phyloP scores from a whole-genome alignment of 1,140 invertebrate genomes.

The Diuraphis noxia region DNA sequence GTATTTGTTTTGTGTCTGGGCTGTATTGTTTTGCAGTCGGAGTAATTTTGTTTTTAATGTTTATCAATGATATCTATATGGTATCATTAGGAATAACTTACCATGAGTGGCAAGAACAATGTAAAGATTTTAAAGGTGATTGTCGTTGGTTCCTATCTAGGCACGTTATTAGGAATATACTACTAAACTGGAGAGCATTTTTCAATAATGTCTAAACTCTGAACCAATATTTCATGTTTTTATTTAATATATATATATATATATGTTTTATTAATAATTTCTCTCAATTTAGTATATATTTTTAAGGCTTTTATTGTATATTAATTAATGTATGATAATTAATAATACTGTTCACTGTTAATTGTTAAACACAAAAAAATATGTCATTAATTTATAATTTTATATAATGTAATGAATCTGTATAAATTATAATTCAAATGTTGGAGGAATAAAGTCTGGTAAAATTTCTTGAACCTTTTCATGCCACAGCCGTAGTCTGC shows the following conservation, averaged over 20 bases:
- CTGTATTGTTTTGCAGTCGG: slow-evolving; percentile 57
- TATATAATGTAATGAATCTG: not conserved
- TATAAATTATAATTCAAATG: not conserved
- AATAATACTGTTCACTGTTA: not conserved
- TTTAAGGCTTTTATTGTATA: not conserved
- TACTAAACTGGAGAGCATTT: slow-evolving; percentile 39
- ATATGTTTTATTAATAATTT: not conserved
- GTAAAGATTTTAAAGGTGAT: slow-evolving; percentile 49
- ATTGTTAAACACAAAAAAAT: not conserved
- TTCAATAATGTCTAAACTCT: slow-evolving; percentile 29
- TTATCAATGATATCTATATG: slow-evolving; percentile 57
- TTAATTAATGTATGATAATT: not conserved
- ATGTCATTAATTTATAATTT: not conserved
- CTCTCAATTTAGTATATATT: not conserved
- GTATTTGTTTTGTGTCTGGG: slow-evolving; percentile 59
- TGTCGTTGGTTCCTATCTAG: slow-evolving; percentile 46
- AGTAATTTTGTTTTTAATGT: slow-evolving; percentile 56
- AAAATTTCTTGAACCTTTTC: slow-evolving; percentile 55
- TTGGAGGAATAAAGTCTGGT: slow-evolving; percentile 48
- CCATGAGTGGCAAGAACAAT: slow-evolving; percentile 57
- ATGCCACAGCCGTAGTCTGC: slow-evolving; percentile 43
- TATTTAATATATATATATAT: not conserved
- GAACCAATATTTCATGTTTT: not conserved
- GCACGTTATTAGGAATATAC: slow-evolving; percentile 2
- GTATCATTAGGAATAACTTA: slow-evolving; percentile 58